Percentiles rank a stretch among this genome's conserved stretches.
Conservation (phyloP, 2,888 invertebrate species). For the Lapara coniferarum region DNA sequence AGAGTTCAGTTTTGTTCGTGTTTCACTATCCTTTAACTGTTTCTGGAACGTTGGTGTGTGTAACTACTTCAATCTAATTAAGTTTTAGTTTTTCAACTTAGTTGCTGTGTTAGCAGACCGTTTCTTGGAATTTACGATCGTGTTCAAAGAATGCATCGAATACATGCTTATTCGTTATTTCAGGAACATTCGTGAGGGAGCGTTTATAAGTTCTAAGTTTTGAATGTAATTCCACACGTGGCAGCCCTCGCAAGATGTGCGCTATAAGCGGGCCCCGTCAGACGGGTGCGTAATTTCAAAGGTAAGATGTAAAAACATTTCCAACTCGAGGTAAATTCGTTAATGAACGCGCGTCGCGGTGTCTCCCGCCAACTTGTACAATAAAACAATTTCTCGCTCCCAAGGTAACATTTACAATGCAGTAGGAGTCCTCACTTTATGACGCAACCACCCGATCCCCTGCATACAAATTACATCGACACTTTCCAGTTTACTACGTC, state of each 20-base stretch:
- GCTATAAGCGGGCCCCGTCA: constrained; percentile 11
- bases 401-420: constrained; percentile 64
- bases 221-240: neutral
- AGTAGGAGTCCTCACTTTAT: constrained; percentile 65
- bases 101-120: constrained; percentile 5
- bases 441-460: constrained; percentile 56
- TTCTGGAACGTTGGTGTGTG: constrained; percentile 11
- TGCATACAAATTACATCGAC: constrained; percentile 71
- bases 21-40: constrained; percentile 10
- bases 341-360: constrained; percentile 34
- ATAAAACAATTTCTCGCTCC: constrained; percentile 57
- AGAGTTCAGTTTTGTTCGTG: constrained; percentile 28
- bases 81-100: constrained; percentile 19
- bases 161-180: constrained; percentile 9
- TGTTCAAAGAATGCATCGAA: constrained; percentile 15
- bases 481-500: constrained; percentile 53
- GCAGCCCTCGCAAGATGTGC: neutral
- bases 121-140: neutral
- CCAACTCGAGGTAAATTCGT: constrained; percentile 35
- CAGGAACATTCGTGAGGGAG: neutral
- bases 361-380: constrained; percentile 44
- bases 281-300: constrained; percentile 22
- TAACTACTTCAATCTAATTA: constrained; percentile 23
- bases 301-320: constrained; percentile 35
- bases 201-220: neutral